These are phyloP conservation scores for Alcedo atthis DNA, from an alignment of 2,797 vertebrate species.

Conservation along the genomic window DNA sequence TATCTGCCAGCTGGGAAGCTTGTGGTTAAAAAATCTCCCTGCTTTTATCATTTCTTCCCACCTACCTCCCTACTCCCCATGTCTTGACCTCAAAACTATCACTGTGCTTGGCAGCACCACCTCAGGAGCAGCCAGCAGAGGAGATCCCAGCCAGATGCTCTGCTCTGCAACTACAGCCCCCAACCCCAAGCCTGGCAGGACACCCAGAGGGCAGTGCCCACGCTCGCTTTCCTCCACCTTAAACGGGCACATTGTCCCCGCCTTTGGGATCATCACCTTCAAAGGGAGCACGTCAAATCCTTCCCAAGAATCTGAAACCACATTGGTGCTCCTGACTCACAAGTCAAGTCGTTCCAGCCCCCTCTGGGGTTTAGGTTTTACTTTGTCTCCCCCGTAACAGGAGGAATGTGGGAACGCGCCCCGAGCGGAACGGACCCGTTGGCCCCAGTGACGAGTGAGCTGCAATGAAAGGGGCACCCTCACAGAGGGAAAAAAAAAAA, in stretches of 20 bases:
- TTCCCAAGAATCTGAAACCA: slow-evolving; percentile 56
- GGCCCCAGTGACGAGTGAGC: not conserved
- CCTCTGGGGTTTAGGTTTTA: slow-evolving; percentile 17
- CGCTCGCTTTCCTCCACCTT: slow-evolving; percentile 12
- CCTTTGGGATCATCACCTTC: not conserved
- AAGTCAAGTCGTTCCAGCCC: not conserved
- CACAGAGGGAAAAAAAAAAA: not conserved
- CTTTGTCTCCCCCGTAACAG: slow-evolving; percentile 42
- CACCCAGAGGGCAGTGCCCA: not conserved
- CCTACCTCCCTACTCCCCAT: not conserved
- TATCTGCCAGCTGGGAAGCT: not conserved
- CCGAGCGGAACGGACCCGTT: rapidly evolving
- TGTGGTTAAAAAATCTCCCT: not conserved
- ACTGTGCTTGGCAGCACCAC: not conserved
- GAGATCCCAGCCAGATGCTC: slow-evolving; percentile 13
- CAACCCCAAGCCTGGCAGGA: slow-evolving; percentile 35
- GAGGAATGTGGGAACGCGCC: slow-evolving; percentile 53
- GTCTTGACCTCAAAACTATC: not conserved
- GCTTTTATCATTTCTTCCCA: not conserved
- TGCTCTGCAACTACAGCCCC: not conserved
- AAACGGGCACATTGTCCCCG: slow-evolving; percentile 46
- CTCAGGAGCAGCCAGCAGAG: not conserved
- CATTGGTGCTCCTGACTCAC: not conserved
- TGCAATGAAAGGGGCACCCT: slow-evolving; percentile 17
- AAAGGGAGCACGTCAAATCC: not conserved